Evolutionary conservation across 2,888 invertebrate species (phyloP), one percentile per base, ranked within the genome.

Genomic region (Zygothrica quintamaculata): DNA sequence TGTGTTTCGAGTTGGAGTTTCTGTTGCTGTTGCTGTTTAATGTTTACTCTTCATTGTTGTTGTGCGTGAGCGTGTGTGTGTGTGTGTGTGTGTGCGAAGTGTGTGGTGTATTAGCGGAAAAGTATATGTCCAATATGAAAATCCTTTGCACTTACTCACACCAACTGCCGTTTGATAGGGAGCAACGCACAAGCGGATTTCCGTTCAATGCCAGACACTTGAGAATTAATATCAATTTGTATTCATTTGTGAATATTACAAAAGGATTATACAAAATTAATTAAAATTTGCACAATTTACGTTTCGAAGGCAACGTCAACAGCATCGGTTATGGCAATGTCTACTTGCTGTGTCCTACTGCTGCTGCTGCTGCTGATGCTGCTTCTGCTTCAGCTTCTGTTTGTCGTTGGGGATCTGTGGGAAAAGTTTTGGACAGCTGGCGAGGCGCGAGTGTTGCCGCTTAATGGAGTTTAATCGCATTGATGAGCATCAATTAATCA

Each of bases 171-270:
- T 15, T 1, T 18, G 18, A 11, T 16, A 29, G 36, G 1, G 12
- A 29, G 29, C 12, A 26, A 9, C 11, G 31, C 56, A 57, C 58
- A 68, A 56, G 68, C 74, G 82, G 82, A 65, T 78, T 77, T 84
- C 81, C 84, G 84, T 62, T n/a, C 58, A 73, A 50, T 74, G 71
- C 59, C 70, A 43, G 57, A 61, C 77, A 66, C 80, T 80, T 80
- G 70, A 80, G 82, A 80, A 85, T 80, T 80, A 80, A 80, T 80
- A 85, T 78, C 85, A 80, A 80, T 80, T 85, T 80, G 80, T 80
- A 80, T 85, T 85, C 80, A 85, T 80, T 80, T 80, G 85, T 85
- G 80, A 82, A 80, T 85, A 80, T 80, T 80, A 80, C 80, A 85
- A 78, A 85, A 68, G 80, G 80, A 85, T 80, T 80, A 80, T 75